Conservation (phyloP, 2,113 vertebrate species). For the Stigmatopora nigra region DNA sequence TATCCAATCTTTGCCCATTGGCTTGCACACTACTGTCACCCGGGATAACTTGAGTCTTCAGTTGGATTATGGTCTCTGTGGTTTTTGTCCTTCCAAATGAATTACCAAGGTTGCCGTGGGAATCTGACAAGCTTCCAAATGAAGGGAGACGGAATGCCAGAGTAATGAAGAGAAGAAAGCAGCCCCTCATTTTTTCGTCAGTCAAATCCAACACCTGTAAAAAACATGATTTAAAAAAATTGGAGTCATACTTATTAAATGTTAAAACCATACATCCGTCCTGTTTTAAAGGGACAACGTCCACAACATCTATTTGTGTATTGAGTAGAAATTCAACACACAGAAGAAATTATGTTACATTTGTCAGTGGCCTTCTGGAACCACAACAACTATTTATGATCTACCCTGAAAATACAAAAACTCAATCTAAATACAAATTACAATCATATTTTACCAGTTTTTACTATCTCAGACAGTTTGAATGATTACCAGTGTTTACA, state of each 20-base stretch:
- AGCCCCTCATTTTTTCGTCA: constrained; percentile 28
- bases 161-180: constrained; percentile 19
- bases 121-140: constrained; percentile 27
- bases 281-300: not conserved
- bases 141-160: constrained; percentile 20
- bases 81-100: not conserved
- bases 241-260: not conserved
- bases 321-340: constrained; percentile 13
- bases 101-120: constrained; percentile 5
- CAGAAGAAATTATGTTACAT: constrained; percentile 7
- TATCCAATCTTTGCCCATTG: not conserved
- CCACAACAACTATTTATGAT: not conserved
- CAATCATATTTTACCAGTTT: not conserved
- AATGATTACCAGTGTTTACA: not conserved
- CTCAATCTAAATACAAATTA: not conserved
- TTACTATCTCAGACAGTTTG: not conserved
- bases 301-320: constrained; percentile 9
- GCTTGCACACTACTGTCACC: not conserved
- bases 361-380: constrained; percentile 1
- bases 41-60: not conserved
- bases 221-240: not conserved
- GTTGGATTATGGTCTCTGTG: not conserved
- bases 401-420: not conserved
- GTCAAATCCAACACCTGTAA: constrained; percentile 23
- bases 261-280: not conserved